Conservation (phyloP, 2,113 vertebrate species). For the Hippocampus barbouri region DNA sequence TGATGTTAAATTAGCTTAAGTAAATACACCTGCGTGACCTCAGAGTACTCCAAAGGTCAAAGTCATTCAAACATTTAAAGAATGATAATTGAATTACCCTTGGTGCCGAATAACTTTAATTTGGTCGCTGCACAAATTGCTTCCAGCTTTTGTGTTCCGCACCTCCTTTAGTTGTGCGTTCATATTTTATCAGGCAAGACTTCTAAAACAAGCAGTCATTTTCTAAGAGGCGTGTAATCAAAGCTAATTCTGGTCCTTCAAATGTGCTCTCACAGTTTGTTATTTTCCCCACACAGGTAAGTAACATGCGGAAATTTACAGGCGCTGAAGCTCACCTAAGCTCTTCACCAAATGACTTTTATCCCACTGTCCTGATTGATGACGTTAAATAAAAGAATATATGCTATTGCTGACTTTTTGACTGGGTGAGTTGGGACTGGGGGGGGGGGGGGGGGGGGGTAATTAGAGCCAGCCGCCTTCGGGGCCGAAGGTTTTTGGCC, state of each 20-base stretch:
- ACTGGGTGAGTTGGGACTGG: conserved; percentile 49
- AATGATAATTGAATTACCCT: conserved; percentile 82
- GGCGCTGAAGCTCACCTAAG: conserved; percentile 63
- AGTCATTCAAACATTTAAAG: conserved; percentile 84
- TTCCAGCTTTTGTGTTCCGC: conserved; percentile 74
- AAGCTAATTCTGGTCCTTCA: conserved; percentile 59
- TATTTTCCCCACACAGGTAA: conserved; percentile 40
- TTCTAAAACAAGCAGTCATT: conserved; percentile 65
- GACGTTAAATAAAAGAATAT: conserved; percentile 71
- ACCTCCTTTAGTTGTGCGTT: conserved; percentile 57
- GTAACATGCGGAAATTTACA: conserved; percentile 20
- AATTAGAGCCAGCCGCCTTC: conserved; percentile 69
- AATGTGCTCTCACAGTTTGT: conserved; percentile 24
- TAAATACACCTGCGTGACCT: conserved; percentile 79
- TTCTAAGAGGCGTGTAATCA: conserved; percentile 69
- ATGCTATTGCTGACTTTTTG: conserved; percentile 67
- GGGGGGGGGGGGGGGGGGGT: conserved; percentile 7
- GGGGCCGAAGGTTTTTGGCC: conserved; percentile 57
- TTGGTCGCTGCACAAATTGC: conserved; percentile 78
- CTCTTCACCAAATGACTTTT: conserved; percentile 65
- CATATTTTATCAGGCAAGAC: conserved; percentile 68
- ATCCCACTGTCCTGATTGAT: conserved; percentile 68
- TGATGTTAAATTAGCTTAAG: conserved; percentile 77
- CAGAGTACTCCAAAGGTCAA: conserved; percentile 72
- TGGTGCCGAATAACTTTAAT: conserved; percentile 79